A percentile compares a stretch with the other conserved stretches of the same genome.
phyloP scores from a whole-genome alignment of 1,140 invertebrate species.

The Halictus rubicundus region DNA sequence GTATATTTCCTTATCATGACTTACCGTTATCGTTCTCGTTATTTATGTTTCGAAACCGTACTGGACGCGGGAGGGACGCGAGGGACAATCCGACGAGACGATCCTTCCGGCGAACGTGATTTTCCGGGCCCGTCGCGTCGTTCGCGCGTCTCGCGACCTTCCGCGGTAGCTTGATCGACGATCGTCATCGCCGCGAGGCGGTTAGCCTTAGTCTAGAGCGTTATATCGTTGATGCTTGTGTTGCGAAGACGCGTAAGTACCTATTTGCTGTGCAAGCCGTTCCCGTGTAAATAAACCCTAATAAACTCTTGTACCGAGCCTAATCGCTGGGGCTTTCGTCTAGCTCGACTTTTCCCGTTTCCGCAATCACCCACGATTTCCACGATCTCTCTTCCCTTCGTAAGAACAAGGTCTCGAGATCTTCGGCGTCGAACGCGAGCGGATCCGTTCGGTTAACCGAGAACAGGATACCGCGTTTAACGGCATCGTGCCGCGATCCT shows the following conservation, averaged over 20 bases:
- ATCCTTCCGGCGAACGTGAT: too few species aligned
- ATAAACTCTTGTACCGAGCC: conserved; percentile 74
- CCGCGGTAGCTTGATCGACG: conserved; percentile 53
- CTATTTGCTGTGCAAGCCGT: conserved; percentile 69
- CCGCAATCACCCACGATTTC: too few species aligned
- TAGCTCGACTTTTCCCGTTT: background rate
- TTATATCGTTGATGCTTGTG: conserved; percentile 79
- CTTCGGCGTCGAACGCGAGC: too few species aligned
- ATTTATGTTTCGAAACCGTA: conserved; percentile 72
- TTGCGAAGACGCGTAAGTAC: conserved; percentile 69
- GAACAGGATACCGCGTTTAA: conserved; percentile 62
- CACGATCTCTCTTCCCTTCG: too few species aligned
- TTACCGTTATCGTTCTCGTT: conserved; percentile 77
- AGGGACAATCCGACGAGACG: background rate
- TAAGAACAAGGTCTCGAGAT: too few species aligned
- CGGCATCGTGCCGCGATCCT: conserved; percentile 67
- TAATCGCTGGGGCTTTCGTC: background rate
- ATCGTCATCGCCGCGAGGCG: conserved; percentile 68
- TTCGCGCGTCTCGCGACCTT: conserved; percentile 50
- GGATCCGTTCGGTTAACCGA: conserved; percentile 70
- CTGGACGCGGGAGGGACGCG: conserved; percentile 32
- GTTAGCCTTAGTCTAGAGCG: conserved; percentile 73
- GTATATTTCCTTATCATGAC: conserved; percentile 76
- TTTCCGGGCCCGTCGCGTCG: background rate
- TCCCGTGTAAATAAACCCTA: conserved; percentile 74